These are phyloP conservation scores for Antennarius striatus DNA, from an alignment of 2,113 vertebrate genomes.

Conservation along the genomic window DNA sequence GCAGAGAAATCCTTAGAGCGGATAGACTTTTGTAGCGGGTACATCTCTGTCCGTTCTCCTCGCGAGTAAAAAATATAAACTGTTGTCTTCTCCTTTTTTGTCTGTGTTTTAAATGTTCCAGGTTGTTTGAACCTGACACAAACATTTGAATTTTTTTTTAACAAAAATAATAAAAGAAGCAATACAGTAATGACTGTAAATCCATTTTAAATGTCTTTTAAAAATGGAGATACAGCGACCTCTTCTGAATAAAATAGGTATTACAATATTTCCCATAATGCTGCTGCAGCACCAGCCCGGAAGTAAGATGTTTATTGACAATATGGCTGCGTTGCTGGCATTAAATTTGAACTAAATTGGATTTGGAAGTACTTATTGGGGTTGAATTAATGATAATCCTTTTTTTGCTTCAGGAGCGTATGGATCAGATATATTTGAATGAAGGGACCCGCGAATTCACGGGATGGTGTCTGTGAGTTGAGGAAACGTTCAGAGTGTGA, in stretches of 20 bases:
- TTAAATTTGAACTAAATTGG: constrained; percentile 66
- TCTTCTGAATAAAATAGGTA: constrained; percentile 18
- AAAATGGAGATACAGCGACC: constrained; percentile 16
- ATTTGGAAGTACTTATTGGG: constrained; percentile 62
- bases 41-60: too few relatives aligned
- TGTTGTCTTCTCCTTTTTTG: too few relatives aligned
- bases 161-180: too few relatives aligned
- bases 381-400: constrained; percentile 10
- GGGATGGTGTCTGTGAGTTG: constrained; percentile 78
- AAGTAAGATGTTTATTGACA: constrained; percentile 90
- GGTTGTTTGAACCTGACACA: too few relatives aligned
- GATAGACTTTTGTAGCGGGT: too few relatives aligned
- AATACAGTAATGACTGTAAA: too few relatives aligned
- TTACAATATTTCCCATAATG: constrained; percentile 76
- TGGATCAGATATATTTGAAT: constrained; percentile 73
- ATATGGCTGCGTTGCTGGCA: constrained; percentile 80
- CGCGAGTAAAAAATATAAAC: too few relatives aligned
- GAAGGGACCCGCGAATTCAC: constrained; percentile 76
- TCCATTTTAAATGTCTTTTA: too few relatives aligned
- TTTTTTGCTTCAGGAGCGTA: constrained; percentile 14
- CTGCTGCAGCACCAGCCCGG: constrained; percentile 77
- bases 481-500: constrained; percentile 65
- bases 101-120: too few relatives aligned
- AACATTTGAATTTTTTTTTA: too few relatives aligned
- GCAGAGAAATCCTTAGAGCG: too few relatives aligned